Conservation (phyloP, 2,797 vertebrate species). For the Takifugu rubripes region DNA sequence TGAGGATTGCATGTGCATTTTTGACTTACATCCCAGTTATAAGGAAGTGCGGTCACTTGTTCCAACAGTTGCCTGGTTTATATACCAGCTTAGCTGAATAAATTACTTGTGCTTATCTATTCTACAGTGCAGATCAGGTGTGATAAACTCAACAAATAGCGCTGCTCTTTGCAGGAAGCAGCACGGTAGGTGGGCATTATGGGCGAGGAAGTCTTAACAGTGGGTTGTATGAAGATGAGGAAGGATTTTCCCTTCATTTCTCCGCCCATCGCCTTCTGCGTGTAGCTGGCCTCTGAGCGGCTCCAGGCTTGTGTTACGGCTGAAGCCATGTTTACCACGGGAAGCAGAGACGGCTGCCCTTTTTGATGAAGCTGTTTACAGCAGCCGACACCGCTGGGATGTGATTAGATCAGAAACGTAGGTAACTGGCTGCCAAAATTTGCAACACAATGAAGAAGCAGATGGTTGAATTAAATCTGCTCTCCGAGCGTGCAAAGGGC, state of each 20-base stretch:
- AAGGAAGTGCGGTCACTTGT: too few species aligned
- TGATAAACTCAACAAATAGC: too few species aligned
- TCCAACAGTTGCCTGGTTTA: too few species aligned
- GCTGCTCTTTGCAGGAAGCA: too few species aligned
- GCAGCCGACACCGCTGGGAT: slow-evolving; percentile 11
- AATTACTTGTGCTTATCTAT: too few species aligned
- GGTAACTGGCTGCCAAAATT: slow-evolving; percentile 23
- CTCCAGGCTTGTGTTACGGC: slow-evolving; percentile 19
- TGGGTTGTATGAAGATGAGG: too few species aligned
- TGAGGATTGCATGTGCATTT: too few species aligned
- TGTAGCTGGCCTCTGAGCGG: slow-evolving; percentile 11
- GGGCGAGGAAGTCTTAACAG: too few species aligned
- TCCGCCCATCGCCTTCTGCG: slow-evolving; percentile 6
- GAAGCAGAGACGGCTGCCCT: slow-evolving; percentile 16
- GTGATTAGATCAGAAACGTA: slow-evolving; percentile 30
- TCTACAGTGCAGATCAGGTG: too few species aligned
- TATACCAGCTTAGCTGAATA: too few species aligned
- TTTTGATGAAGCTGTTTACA: slow-evolving; percentile 23
- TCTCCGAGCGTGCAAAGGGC: slow-evolving; percentile 23
- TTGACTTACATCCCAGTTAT: too few species aligned
- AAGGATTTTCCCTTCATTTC: background rate
- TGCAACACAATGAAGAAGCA: slow-evolving; percentile 38
- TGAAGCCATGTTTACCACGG: slow-evolving; percentile 1
- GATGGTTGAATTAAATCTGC: slow-evolving; percentile 49
- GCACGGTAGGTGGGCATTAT: too few species aligned